phyloP scores from a whole-genome alignment of 2,113 vertebrate species.

The Brienomyrus longianalis region DNA sequence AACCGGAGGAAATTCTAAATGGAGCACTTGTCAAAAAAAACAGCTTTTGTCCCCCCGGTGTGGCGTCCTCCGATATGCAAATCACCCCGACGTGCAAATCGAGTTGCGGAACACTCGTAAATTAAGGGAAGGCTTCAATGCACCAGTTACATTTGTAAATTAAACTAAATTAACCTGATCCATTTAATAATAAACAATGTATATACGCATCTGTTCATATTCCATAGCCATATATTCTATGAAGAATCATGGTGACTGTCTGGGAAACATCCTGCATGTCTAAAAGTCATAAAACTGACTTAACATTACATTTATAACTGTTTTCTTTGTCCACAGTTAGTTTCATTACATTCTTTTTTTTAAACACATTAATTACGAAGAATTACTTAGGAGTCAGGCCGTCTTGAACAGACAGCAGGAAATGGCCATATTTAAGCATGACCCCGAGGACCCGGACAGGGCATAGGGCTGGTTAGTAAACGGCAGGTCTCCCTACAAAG shows the following conservation, averaged over 20 bases:
- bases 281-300: not conserved
- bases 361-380: not conserved
- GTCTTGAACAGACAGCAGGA: not conserved
- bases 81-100: not conserved
- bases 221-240: not conserved
- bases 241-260: not conserved
- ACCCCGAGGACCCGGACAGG: not conserved
- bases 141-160: not conserved
- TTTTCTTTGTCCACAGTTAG: not conserved
- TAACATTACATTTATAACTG: not conserved
- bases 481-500: not conserved
- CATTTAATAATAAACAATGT: not conserved
- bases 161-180: not conserved
- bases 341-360: not conserved
- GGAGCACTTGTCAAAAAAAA: not conserved
- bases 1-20: not conserved
- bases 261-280: not conserved
- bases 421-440: not conserved
- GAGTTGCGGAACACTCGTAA: not conserved
- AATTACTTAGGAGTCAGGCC: not conserved
- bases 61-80: not conserved
- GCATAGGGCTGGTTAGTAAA: not conserved
- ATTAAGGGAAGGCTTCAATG: not conserved
- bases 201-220: not conserved
- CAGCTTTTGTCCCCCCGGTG: not conserved